Base-by-base conservation (phyloP, 2,888 invertebrate species). In the Camptogramma bilineatum region DNA sequence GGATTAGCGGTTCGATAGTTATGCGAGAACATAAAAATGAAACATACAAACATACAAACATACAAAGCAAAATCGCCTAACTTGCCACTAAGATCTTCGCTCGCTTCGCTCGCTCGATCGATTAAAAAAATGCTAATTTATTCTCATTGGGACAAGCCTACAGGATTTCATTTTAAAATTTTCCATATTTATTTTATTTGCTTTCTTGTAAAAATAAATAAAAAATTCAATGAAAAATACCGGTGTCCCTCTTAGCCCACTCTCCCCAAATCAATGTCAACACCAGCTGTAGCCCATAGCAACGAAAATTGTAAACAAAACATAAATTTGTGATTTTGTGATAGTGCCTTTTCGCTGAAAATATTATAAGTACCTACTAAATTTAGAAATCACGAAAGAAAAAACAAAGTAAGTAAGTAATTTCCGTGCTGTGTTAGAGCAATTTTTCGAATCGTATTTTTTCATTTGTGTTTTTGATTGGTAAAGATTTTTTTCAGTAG, bases 261-360 rank as follows among this genome's bases (percentile, higher is more conserved):
- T 18, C 53, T 57, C 60, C 66, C 24, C 61, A 64, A 52, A 54
- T 56, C 62, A 57, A 58, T 61, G 60, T 64, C 66, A 51, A 0
- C 21, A n/a, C 18, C 10, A 18, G 46, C 28, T 44, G 55, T 50
- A 65, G 64, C 18, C 72, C 50, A 51, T 68, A 48, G 54, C 66
- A 68, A 73, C 73, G 44, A 7, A 48, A 48, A 54, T 39, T 24
- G 66, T 71, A 71, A 71, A 68, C 64, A 71, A 63, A 51, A 54
- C 55, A 58, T 46, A 64, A 57, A 50, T 53, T 48, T 21, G 24
- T 31, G 46, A 53, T n/a, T n/a, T n/a, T n/a, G n/a, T n/a, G n/a
- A 51, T 52, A 4, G 17, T 39, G 4, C 28, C 13, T 44, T 44
- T 44, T 17, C 44, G 17, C 17, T 17, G 44, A 17, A 44, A 44